Conservation (phyloP, 2,888 invertebrate genomes). For the Nemurella pictetii region DNA sequence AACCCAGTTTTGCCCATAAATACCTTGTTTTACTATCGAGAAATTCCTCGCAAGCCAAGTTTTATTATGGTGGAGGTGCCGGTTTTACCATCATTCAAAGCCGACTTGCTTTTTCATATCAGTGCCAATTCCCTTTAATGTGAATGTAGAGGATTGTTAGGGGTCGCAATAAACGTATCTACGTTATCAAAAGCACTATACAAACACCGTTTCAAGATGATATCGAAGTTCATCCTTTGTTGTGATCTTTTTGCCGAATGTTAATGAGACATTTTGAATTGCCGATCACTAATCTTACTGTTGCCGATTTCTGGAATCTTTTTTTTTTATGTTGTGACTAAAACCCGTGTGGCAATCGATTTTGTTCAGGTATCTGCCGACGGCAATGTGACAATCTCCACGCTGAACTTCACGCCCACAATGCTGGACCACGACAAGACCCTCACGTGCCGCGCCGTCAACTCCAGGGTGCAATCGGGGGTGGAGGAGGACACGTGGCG, state of each 20-base stretch:
- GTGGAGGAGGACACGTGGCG: constrained; percentile 78
- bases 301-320: no score
- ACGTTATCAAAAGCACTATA: no score
- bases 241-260: no score
- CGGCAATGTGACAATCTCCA: constrained; percentile 79
- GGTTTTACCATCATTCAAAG: no score
- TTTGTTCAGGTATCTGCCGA: constrained; percentile 71
- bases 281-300: no score
- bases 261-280: no score
- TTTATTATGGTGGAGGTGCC: constrained; percentile 5
- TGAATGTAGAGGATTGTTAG: no score
- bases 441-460: constrained; percentile 80
- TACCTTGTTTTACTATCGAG: neutral
- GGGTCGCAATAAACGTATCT: no score
- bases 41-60: neutral
- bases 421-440: constrained; percentile 77
- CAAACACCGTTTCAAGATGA: no score
- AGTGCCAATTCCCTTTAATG: no score
- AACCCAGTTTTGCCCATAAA: constrained; percentile 7
- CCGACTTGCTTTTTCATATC: no score
- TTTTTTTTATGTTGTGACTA: neutral
- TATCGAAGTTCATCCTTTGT: no score
- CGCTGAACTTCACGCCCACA: constrained; percentile 72
- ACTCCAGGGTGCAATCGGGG: constrained; percentile 71
- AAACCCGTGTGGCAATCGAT: neutral